Conservation (phyloP, 2,113 vertebrate species). For the Oreochromis spilurus region DNA sequence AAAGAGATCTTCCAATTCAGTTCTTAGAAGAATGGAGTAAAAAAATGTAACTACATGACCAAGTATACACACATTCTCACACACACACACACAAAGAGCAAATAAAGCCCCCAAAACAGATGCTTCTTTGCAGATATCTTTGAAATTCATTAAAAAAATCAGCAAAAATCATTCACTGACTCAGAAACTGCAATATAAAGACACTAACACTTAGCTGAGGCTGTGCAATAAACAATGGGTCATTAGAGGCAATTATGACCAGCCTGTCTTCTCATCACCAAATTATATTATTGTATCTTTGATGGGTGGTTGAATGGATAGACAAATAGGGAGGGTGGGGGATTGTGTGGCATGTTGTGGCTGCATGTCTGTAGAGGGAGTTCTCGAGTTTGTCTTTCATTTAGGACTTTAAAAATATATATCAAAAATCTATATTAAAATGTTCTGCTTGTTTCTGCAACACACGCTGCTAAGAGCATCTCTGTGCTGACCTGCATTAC, state of each 20-base stretch:
- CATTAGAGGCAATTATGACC: constrained; percentile 11
- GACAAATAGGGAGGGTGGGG: not conserved
- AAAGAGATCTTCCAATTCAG: not conserved
- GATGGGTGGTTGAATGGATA: not conserved
- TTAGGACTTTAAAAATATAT: not conserved
- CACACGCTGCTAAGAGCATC: not conserved
- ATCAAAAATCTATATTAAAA: not conserved
- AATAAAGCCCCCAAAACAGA: not conserved
- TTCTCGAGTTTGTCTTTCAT: not conserved
- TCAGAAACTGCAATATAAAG: not conserved
- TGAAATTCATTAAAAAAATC: not conserved
- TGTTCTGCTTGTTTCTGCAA: not conserved
- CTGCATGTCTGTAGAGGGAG: not conserved
- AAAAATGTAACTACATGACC: not conserved
- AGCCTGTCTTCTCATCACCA: not conserved
- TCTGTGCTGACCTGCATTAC: not conserved
- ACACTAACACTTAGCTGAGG: not conserved
- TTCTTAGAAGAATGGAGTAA: not conserved
- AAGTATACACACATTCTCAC: not conserved
- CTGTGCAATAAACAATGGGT: not conserved
- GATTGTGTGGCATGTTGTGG: not conserved
- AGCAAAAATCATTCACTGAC: not conserved
- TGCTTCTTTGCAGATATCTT: not conserved
- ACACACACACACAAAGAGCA: not conserved
- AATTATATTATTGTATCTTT: constrained; percentile 6